Evolutionary conservation across 2,888 invertebrate species (phyloP), one percentile per base, ranked within the genome.

Genomic region (Eupithecia centaureata): DNA sequence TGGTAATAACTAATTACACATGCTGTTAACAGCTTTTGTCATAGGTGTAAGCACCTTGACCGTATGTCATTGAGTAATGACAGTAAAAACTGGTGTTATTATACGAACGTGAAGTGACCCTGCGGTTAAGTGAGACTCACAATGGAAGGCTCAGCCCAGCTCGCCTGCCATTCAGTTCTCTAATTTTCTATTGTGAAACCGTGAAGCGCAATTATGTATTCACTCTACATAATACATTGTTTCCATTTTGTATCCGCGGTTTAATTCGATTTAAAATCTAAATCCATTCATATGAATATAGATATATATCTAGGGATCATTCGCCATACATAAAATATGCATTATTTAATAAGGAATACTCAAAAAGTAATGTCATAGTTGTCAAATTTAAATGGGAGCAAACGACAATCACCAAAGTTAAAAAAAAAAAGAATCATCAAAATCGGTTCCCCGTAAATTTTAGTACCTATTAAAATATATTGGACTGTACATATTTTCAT

Each of bases 51-150:
- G 61, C 71, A 71, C 75, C 68, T 73, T 73, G 74, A 57, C 64
- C 62, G 65, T 73, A 68, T 74, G 72, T 74, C 71, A 70, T 70
- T 70, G 71, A 73, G 65, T 70, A 72, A 71, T 72, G 65, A 63
- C 56, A 68, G 68, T 67, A 75, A 74, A 75, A 74, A 76, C 64
- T 65, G 59, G 70, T 67, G 63, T 68, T 64, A 66, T 66, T 66
- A 68, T 68, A 61, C 61, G 58, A 66, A 66, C 67, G 65, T 65
- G 63, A 67, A 68, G 60, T 58, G 63, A 72, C 68, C 65, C 71
- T 68, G 68, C 38, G 63, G 65, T 47, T 63, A 42, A 63, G 33
- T 63, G 60, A 57, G 56, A 1, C 61, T 58, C 56, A 72, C 72
- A 71, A 70, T 68, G 63, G 65, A 65, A 35, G 61, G 61, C 47